A percentile compares a stretch with the other conserved stretches of the same genome.
Evolutionary conservation across 2,113 vertebrate species (phyloP).

Genomic region (Carassius carassius): DNA sequence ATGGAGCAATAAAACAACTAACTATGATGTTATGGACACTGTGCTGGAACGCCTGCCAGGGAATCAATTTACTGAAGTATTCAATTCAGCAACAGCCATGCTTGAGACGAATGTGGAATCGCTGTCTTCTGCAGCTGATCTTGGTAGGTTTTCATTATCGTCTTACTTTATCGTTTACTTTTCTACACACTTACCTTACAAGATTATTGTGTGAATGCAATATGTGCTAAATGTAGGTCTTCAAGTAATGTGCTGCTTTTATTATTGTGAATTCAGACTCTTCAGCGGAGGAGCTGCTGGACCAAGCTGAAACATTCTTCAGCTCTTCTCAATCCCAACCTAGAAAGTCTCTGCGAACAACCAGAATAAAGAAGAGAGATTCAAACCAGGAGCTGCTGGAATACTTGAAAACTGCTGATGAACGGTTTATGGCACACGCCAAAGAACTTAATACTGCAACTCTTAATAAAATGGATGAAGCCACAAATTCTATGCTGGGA

Average conservation of each 20-base stretch:
- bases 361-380: background rate
- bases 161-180: background rate
- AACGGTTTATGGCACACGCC: constrained; percentile 58
- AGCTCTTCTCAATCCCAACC: background rate
- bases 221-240: background rate
- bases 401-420: constrained; percentile 14
- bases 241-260: background rate
- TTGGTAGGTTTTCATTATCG: background rate
- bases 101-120: background rate
- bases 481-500: constrained; percentile 19
- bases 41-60: background rate
- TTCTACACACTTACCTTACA: background rate
- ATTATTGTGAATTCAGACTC: background rate
- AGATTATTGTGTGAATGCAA: background rate
- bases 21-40: background rate
- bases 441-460: constrained; percentile 35
- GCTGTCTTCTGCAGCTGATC: background rate
- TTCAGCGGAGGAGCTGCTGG: background rate
- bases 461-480: constrained; percentile 33
- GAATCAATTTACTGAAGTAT: background rate
- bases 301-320: constrained; percentile 1
- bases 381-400: constrained; percentile 37
- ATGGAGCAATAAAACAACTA: background rate
- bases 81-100: constrained; percentile 30
- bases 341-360: background rate